A percentile compares a stretch with the other conserved stretches of the same genome.
Evolutionary conservation across 2,113 vertebrate species (phyloP).

Genomic region (Stictonetta naevosa): DNA sequence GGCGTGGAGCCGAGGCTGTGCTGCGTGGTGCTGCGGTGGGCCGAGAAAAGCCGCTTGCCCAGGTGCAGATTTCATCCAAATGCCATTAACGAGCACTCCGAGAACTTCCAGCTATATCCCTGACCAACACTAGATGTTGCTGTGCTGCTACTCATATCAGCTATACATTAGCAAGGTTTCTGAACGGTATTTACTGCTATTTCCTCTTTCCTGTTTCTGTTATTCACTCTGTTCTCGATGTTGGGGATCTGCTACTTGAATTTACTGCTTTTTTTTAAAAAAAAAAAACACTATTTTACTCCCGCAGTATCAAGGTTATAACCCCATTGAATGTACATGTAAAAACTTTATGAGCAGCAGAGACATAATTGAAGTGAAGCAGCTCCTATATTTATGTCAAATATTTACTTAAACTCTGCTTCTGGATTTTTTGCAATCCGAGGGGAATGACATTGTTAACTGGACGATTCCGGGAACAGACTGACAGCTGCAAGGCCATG

Average conservation of each 20-base stretch:
- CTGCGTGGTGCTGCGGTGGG: neutral
- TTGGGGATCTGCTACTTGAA: neutral
- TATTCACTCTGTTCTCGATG: neutral
- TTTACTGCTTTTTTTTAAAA: neutral
- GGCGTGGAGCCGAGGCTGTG: neutral
- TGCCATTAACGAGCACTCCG: accelerated
- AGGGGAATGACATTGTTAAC: conserved; percentile 76
- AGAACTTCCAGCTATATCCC: conserved; percentile 62
- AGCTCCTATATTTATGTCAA: conserved; percentile 58
- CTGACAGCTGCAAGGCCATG: conserved; percentile 70
- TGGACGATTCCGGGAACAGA: conserved; percentile 64
- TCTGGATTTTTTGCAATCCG: conserved; percentile 68
- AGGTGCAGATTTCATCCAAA: neutral
- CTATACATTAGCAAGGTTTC: conserved; percentile 18
- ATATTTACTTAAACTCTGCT: conserved; percentile 80
- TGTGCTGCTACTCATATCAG: conserved; percentile 69
- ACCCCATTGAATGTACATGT: neutral
- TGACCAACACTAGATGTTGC: conserved; percentile 79
- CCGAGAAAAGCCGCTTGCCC: neutral
- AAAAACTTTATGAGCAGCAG: conserved; percentile 18
- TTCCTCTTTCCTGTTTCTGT: conserved; percentile 32
- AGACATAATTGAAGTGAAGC: neutral
- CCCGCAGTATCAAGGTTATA: neutral
- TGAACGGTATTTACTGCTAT: neutral
- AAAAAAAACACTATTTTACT: neutral